Conservation (phyloP, 2,888 invertebrate genomes). For the Andrena chrysosceles region DNA sequence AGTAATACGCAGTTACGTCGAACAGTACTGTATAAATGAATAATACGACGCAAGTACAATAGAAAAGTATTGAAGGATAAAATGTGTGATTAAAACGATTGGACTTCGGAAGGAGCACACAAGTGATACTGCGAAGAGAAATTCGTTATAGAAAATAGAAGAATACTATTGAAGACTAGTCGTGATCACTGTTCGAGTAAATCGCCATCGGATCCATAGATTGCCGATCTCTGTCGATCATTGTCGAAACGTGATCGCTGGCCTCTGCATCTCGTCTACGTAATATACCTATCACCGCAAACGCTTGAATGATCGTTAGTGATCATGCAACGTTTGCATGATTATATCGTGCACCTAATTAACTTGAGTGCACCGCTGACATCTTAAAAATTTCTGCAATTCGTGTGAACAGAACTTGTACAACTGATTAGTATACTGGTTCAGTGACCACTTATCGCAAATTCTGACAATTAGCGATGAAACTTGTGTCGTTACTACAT, state of each 20-base stretch:
- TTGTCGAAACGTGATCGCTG: conserved; percentile 50
- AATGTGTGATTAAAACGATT: conserved; percentile 13
- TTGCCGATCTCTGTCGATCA: conserved; percentile 26
- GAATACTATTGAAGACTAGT: conserved; percentile 80
- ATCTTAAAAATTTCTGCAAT: conserved; percentile 20
- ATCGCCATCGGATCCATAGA: conserved; percentile 33
- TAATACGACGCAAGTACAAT: conserved; percentile 11
- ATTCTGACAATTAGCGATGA: conserved; percentile 1
- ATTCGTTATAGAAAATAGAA: conserved; percentile 66
- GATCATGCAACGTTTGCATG: conserved; percentile 17
- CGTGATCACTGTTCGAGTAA: conserved; percentile 70
- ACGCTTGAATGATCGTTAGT: conserved; percentile 73
- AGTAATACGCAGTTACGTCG: not conserved
- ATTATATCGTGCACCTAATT: conserved; percentile 44
- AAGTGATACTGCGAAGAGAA: conserved; percentile 37
- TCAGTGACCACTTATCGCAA: not conserved
- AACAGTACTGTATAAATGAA: conserved; percentile 6
- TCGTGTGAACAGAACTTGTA: conserved; percentile 30
- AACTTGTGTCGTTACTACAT: not conserved
- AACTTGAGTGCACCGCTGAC: conserved; percentile 41
- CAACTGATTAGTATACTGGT: not conserved
- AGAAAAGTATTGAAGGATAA: not conserved
- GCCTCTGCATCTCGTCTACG: conserved; percentile 62
- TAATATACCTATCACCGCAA: conserved; percentile 74
- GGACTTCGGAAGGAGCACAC: conserved; percentile 28